phyloP scores from a whole-genome alignment of 2,797 vertebrate genomes.

The Paguma larvata region DNA sequence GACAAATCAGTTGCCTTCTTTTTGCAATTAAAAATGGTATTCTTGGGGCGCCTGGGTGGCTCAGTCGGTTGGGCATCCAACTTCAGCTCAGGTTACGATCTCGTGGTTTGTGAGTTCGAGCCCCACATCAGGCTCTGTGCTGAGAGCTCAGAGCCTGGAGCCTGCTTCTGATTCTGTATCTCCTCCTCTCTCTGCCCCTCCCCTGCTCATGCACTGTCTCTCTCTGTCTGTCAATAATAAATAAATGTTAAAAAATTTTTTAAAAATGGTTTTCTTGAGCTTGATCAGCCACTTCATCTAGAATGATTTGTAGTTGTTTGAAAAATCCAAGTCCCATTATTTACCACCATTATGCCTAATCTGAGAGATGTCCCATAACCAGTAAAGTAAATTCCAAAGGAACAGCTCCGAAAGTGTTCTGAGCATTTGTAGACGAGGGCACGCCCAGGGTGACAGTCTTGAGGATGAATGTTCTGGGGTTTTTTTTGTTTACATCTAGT shows the following conservation, averaged over 20 bases:
- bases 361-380: not conserved
- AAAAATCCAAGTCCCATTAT: not conserved
- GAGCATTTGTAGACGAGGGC: not conserved
- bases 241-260: too few species aligned
- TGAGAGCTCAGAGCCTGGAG: too few species aligned
- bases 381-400: not conserved
- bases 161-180: too few species aligned
- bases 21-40: slow-evolving; percentile 6
- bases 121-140: too few species aligned
- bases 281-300: not conserved
- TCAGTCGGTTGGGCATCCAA: too few species aligned
- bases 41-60: not conserved
- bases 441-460: not conserved
- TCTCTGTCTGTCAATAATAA: too few species aligned
- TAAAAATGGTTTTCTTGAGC: not conserved
- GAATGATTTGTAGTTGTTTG: slow-evolving; percentile 2
- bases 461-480: not conserved
- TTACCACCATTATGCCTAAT: not conserved
- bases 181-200: too few species aligned
- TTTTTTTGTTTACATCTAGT: not conserved
- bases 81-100: too few species aligned
- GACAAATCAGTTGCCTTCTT: not conserved
- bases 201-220: too few species aligned
- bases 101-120: too few species aligned
- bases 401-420: not conserved